Percentiles rank a stretch among this genome's conserved stretches.
phyloP scores from a whole-genome alignment of 2,888 invertebrate species.

The Xylocampa areola region DNA sequence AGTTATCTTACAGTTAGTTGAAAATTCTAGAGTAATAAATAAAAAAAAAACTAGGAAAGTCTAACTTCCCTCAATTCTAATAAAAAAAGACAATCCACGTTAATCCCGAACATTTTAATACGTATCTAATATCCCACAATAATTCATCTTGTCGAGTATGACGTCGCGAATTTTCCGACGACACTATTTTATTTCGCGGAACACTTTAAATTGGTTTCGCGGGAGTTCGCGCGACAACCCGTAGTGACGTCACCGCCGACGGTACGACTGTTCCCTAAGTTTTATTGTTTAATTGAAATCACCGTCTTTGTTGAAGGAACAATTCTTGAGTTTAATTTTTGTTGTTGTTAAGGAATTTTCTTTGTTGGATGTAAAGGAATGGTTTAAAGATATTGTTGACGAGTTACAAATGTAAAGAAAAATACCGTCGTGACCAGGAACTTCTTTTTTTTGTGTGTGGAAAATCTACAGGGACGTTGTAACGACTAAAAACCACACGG shows the following conservation, averaged over 20 bases:
- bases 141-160: slow-evolving; percentile 67
- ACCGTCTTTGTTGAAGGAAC: slow-evolving; percentile 54
- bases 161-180: slow-evolving; percentile 58
- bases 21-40: too few relatives aligned
- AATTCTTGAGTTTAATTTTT: slow-evolving; percentile 44
- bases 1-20: too few relatives aligned
- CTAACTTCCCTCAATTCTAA: too few relatives aligned
- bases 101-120: slow-evolving; percentile 17
- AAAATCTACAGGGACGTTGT: too few relatives aligned
- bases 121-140: slow-evolving; percentile 52
- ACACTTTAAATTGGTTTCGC: slow-evolving; percentile 66
- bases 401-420: too few relatives aligned
- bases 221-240: slow-evolving; percentile 56
- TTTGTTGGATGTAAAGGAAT: neutral
- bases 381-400: neutral
- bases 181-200: slow-evolving; percentile 60
- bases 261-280: slow-evolving; percentile 50
- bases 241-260: slow-evolving; percentile 41
- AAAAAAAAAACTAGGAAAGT: too few relatives aligned
- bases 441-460: too few relatives aligned
- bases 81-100: neutral
- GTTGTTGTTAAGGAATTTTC: slow-evolving; percentile 38
- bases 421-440: too few relatives aligned
- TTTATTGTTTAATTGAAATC: slow-evolving; percentile 63
- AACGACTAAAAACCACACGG: too few relatives aligned